phyloP scores from a whole-genome alignment of 2,888 invertebrate genomes.

The Emmelina monodactyla region DNA sequence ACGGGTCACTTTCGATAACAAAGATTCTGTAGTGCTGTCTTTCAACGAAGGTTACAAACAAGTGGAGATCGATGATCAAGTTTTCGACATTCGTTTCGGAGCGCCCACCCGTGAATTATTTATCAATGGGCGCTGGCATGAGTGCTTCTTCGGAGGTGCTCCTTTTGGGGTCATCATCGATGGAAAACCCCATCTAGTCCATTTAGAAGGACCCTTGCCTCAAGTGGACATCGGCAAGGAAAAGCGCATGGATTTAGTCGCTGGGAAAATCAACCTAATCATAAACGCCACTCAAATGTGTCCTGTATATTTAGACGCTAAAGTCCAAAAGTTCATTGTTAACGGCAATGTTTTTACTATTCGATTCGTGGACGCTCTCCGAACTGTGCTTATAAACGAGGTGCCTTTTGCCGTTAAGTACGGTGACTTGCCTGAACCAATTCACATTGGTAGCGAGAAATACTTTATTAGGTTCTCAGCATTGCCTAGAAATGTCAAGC shows the following conservation, averaged over 20 bases:
- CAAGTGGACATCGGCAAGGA: constrained; percentile 88
- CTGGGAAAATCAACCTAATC: constrained; percentile 84
- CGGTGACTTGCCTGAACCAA: constrained; percentile 83
- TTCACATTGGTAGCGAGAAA: constrained; percentile 75
- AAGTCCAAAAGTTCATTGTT: constrained; percentile 80
- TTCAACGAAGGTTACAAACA: constrained; percentile 78
- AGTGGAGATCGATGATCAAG: constrained; percentile 75
- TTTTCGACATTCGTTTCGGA: constrained; percentile 85
- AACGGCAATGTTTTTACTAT: constrained; percentile 77
- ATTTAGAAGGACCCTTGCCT: constrained; percentile 90
- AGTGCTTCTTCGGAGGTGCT: constrained; percentile 91
- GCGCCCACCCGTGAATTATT: constrained; percentile 91
- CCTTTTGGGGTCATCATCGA: constrained; percentile 83
- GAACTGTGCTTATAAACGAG: constrained; percentile 81
- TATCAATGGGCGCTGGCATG: constrained; percentile 88
- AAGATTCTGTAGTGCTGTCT: constrained; percentile 69
- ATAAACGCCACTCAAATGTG: constrained; percentile 81
- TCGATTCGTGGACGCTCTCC: constrained; percentile 80
- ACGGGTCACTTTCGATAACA: constrained; percentile 78
- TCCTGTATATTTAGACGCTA: constrained; percentile 84
- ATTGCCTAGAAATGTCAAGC: constrained; percentile 74
- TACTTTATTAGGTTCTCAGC: constrained; percentile 84
- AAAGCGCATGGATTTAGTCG: constrained; percentile 81
- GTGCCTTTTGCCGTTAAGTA: constrained; percentile 81
- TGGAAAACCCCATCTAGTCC: constrained; percentile 77